Conservation (phyloP, 1,140 invertebrate genomes). For the Hypothenemus hampei region DNA sequence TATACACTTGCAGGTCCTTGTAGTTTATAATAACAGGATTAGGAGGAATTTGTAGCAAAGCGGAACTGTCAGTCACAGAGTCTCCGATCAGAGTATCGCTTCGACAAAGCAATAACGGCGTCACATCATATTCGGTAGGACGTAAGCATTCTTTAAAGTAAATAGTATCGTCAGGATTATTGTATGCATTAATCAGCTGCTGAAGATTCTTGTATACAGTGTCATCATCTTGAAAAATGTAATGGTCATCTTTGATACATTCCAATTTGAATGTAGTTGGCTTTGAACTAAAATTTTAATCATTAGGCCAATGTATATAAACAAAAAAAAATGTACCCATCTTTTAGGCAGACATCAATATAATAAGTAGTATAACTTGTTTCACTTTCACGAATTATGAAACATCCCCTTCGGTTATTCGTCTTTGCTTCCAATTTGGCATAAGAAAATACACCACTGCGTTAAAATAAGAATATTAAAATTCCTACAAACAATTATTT, state of each 20-base stretch:
- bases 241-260: conserved; percentile 47
- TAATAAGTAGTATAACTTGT: conserved; percentile 70
- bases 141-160: conserved; percentile 70
- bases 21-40: conserved; percentile 55
- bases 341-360: conserved; percentile 72
- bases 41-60: conserved; percentile 41
- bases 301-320: conserved; percentile 16
- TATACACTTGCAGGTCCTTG: conserved; percentile 61
- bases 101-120: conserved; percentile 65
- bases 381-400: conserved; percentile 76
- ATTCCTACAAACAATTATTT: neutral
- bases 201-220: conserved; percentile 56
- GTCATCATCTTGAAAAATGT: conserved; percentile 48
- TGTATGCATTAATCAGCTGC: conserved; percentile 58
- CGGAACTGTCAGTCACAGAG: conserved; percentile 45
- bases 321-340: conserved; percentile 47
- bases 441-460: conserved; percentile 74
- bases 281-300: conserved; percentile 50
- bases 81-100: conserved; percentile 44
- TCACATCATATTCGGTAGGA: conserved; percentile 80
- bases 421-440: conserved; percentile 75
- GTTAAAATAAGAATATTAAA: no score
- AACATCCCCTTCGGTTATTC: conserved; percentile 67
- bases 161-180: conserved; percentile 53
- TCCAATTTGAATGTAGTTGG: conserved; percentile 67